A percentile compares a stretch with the other conserved stretches of the same genome.
Evolutionary conservation across 2,797 vertebrate genomes (phyloP).

Genomic region (Toxotes lorentzi): DNA sequence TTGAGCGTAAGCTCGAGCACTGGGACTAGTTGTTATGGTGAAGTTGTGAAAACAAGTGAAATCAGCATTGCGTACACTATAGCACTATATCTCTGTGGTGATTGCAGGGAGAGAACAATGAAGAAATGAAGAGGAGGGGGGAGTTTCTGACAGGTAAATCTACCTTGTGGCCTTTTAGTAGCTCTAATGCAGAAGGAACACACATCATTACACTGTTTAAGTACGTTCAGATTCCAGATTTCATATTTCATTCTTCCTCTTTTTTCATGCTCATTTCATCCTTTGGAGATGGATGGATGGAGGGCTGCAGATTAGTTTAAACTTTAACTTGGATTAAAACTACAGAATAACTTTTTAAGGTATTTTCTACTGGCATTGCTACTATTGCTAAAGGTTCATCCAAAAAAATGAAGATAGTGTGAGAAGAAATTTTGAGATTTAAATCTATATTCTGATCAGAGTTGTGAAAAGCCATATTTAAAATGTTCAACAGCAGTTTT

Average conservation of each 20-base stretch:
- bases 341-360: too few species aligned
- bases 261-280: background rate
- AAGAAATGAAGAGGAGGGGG: slow-evolving; percentile 54
- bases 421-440: background rate
- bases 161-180: too few species aligned
- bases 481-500: too few species aligned
- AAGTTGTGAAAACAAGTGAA: background rate
- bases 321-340: background rate
- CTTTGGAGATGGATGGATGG: background rate
- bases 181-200: too few species aligned
- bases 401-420: background rate
- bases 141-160: slow-evolving; percentile 58
- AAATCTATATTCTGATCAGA: too few species aligned
- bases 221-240: background rate
- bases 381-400: too few species aligned
- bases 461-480: too few species aligned
- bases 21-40: background rate
- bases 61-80: background rate
- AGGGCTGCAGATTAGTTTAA: background rate
- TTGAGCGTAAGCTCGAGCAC: too few species aligned
- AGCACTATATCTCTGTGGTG: background rate
- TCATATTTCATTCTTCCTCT: background rate
- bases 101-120: slow-evolving; percentile 41
- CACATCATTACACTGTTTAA: background rate
- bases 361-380: too few species aligned